A percentile compares a stretch with the other conserved stretches of the same genome.
These are phyloP conservation scores for Bujurquina vittata DNA, from an alignment of 2,113 vertebrate genomes.

Conservation along the genomic window DNA sequence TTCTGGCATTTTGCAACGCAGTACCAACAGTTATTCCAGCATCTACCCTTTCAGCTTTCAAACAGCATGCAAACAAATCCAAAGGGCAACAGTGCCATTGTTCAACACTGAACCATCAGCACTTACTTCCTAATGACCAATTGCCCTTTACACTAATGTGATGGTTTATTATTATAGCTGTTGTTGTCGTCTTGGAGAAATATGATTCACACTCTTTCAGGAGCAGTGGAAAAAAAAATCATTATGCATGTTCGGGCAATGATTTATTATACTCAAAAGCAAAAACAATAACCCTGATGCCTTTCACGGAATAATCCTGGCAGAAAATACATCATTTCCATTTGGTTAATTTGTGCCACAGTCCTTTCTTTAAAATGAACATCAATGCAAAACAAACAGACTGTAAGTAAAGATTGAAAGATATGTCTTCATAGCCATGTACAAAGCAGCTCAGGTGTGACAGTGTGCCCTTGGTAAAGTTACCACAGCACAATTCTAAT, in stretches of 20 bases:
- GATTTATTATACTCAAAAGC: neutral
- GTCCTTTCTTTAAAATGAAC: neutral
- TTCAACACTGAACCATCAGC: neutral
- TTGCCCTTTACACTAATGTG: neutral
- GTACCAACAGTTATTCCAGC: neutral
- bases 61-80: neutral
- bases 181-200: neutral
- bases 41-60: neutral
- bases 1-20: neutral
- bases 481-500: slow-evolving; percentile 31
- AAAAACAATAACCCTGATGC: neutral
- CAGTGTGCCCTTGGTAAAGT: slow-evolving; percentile 28
- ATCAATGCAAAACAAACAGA: neutral
- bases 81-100: neutral
- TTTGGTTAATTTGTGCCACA: neutral
- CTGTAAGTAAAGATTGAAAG: neutral
- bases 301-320: neutral
- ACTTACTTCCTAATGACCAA: slow-evolving; percentile 7
- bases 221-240: neutral
- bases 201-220: neutral
- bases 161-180: neutral
- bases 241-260: neutral
- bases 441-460: neutral
- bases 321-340: neutral
- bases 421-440: neutral